Conservation (phyloP, 2,888 invertebrate genomes). For the Lepidochrysops patricia region DNA sequence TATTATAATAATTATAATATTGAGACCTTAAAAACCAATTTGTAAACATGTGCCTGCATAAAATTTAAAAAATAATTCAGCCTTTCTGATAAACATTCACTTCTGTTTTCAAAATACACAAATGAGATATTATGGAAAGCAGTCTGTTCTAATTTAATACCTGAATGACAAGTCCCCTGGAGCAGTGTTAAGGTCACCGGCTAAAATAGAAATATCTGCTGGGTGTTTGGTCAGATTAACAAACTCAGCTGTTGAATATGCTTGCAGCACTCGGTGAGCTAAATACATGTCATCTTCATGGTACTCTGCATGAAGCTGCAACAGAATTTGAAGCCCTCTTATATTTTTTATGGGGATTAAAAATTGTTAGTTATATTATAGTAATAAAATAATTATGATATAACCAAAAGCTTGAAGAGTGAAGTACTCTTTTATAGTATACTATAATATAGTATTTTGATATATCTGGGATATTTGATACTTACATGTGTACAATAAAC, state of each 20-base stretch:
- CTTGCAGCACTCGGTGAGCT: constrained; percentile 94
- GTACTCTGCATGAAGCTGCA: constrained; percentile 95
- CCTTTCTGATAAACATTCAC: too few relatives aligned
- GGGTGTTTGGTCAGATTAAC: constrained; percentile 86
- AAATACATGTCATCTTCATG: constrained; percentile 90
- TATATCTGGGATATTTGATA: constrained; percentile 25
- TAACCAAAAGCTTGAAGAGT: too few relatives aligned
- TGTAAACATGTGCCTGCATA: too few relatives aligned
- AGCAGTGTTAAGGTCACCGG: constrained; percentile 95
- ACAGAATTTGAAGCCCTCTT: neutral
- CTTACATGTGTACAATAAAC: constrained; percentile 95
- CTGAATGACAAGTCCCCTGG: constrained; percentile 88
- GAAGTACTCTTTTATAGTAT: too few relatives aligned
- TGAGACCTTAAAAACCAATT: too few relatives aligned
- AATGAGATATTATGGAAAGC: too few relatives aligned
- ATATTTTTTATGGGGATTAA: too few relatives aligned
- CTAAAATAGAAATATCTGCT: constrained; percentile 89
- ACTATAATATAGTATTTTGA: too few relatives aligned
- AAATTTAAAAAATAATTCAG: too few relatives aligned
- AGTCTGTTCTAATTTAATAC: constrained; percentile 36
- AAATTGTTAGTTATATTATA: too few relatives aligned
- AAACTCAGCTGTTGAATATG: constrained; percentile 95
- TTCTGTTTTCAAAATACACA: too few relatives aligned
- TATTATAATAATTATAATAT: too few relatives aligned
- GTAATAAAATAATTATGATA: neutral